Base-by-base conservation (phyloP, 2,113 vertebrate genomes). In the Burhinus oedicnemus region DNA sequence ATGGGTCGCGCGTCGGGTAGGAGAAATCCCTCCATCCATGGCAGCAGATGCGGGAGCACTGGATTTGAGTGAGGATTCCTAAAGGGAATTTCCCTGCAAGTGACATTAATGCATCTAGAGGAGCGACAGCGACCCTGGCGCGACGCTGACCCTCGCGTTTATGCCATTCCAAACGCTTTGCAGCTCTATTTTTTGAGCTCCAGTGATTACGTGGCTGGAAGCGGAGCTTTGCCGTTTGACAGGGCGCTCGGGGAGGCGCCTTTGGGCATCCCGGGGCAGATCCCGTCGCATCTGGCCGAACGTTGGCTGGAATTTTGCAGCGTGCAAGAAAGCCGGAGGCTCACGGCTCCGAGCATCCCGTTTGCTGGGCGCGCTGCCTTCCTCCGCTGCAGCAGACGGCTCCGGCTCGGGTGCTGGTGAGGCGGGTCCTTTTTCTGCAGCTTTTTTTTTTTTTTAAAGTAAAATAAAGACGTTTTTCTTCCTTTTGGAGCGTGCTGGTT, bases 1-100 rank as follows among this genome's bases (percentile, higher is more conserved):
- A 2, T 1, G 38, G 54, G 30, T 20, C 1, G 4, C 0, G 2
- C 0, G 29, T 0, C 1, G 49, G 51, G 79, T 2, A 11, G 38
- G 6, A 54, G 72, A 6, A 69, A 74, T 30, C 62, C 70, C 83
- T n/a, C 55, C 5, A 3, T 1, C 23, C 47, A 0, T 0, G 1
- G 72, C 40, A 32, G 76, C 61, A 65, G 71, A 18, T 12, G 45
- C 3, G 2, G 89, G 44, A 64, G 55, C 47, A 4, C 16, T 1
- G 9, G 66, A 2, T 51, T 8, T 8, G 57, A 58, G 44, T 1
- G 20, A 47, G 60, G 77, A 87, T 95, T 93, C 91, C 72, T 40
- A 7, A 3, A 26, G 58, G 90, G 90, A 64, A 91, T 92, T 84
- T 77, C 77, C 60, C 40, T 0, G 10, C 32, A 0, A 36, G 8